phyloP scores from a whole-genome alignment of 1,140 invertebrate genomes.

The Eumaeus atala region DNA sequence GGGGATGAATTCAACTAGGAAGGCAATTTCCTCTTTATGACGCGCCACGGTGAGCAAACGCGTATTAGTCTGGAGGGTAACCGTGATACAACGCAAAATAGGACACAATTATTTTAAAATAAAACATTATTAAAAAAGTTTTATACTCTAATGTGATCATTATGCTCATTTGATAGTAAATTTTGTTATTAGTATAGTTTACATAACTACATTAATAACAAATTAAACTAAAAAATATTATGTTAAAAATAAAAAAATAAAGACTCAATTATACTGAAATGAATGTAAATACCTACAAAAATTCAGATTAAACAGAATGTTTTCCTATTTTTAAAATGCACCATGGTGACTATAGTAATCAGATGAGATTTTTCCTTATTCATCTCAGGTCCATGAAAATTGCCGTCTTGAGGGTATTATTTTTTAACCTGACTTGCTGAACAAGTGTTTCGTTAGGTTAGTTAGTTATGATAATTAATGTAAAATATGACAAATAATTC shows the following conservation, averaged over 20 bases:
- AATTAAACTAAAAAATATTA: no score
- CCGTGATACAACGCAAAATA: conserved; percentile 17
- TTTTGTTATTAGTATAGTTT: no score
- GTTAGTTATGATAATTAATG: no score
- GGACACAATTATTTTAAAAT: background rate
- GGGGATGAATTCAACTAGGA: conserved; percentile 63
- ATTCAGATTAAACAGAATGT: background rate
- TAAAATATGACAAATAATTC: no score
- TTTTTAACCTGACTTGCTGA: conserved; percentile 28
- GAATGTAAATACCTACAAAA: no score
- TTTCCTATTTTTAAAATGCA: background rate
- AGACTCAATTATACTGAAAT: no score
- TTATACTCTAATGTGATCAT: no score
- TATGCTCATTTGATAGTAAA: no score
- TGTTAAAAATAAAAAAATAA: no score
- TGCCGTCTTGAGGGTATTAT: conserved; percentile 34
- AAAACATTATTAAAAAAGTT: no score
- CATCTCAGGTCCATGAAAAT: conserved; percentile 42
- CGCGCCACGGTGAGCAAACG: conserved; percentile 43
- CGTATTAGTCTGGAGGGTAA: conserved; percentile 38
- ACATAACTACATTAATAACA: no score
- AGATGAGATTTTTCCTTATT: conserved; percentile 56
- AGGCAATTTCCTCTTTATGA: conserved; percentile 66
- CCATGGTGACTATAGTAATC: conserved; percentile 14
- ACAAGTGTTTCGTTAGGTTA: conserved; percentile 5